Conservation (phyloP, 2,888 invertebrate species). For the Cosmorhoe ocellata region DNA sequence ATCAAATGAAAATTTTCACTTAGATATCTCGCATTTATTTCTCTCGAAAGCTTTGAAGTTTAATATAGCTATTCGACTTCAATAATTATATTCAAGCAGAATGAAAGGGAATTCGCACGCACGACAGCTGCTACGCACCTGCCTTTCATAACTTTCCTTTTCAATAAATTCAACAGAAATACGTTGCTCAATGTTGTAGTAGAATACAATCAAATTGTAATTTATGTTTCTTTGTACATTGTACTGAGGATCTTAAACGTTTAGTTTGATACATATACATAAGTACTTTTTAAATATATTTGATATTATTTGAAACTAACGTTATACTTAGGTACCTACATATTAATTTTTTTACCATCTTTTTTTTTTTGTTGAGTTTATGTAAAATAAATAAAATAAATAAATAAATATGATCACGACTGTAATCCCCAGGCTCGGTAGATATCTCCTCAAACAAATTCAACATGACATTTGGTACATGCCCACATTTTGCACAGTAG, state of each 20-base stretch:
- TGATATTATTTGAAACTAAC: too few species aligned
- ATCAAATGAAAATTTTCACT: constrained; percentile 38
- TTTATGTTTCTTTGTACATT: constrained; percentile 35
- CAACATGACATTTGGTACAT: too few species aligned
- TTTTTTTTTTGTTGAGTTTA: too few species aligned
- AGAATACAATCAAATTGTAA: constrained; percentile 42
- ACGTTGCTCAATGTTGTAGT: constrained; percentile 34
- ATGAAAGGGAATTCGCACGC: constrained; percentile 49
- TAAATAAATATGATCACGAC: too few species aligned
- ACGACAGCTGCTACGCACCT: constrained; percentile 56
- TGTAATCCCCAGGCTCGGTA: too few species aligned
- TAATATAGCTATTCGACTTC: constrained; percentile 41
- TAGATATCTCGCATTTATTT: constrained; percentile 38
- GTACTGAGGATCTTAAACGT: background rate
- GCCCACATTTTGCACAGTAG: too few species aligned
- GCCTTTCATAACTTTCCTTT: constrained; percentile 63
- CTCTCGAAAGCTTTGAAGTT: constrained; percentile 36
- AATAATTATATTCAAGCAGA: constrained; percentile 53
- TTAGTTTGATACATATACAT: background rate
- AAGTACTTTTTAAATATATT: background rate
- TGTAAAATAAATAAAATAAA: too few species aligned
- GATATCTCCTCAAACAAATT: too few species aligned
- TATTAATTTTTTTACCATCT: too few species aligned
- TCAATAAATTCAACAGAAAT: constrained; percentile 57
- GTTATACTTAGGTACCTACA: too few species aligned